Evolutionary conservation across 2,113 vertebrate species (phyloP), one percentile per base, ranked within the genome.

Genomic region (Mesembrinibis cayennensis): DNA sequence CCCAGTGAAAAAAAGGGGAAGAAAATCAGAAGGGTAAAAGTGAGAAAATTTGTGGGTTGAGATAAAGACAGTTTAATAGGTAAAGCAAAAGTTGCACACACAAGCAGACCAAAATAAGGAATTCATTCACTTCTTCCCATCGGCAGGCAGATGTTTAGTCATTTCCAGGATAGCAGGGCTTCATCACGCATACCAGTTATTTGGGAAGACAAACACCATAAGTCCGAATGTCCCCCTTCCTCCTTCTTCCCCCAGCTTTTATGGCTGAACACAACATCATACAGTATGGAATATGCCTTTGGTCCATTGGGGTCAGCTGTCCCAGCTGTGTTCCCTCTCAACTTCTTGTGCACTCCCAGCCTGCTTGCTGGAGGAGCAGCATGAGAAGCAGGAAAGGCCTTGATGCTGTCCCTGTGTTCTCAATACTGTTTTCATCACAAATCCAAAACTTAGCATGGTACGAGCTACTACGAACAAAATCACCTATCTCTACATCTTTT

Each of bases 211-310:
- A 63, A 72, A 62, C 6, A 18, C 3, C 13, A 11, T n/a, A 17
- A 65, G 13, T 26, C 27, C 1, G 0, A 87, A 32, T 6, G 12
- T 15, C 13, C 4, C 3, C 3, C 6, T 8, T 13, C 9, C 8
- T 23, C 9, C 18, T 63, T 55, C 47, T 59, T 89, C 7, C 4
- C 20, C 9, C 11, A 16, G 10, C 2, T 77, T 65, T 69, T 63
- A 8, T 44, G 63, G 16, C 32, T 65, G 16, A 65, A 44, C 15
- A 59, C 13, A n/a, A 22, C 15, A 15, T 55, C 44, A 13, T 10
- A 32, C 3, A 7, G 19, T 21, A 17, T 25, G 34, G 44, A 61
- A 61, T 52, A 61, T 45, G n/a, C 22, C 36, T 52, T 25, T 16
- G 20, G 10, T 29, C 50, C 3, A 1, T 2, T 74, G 22, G 34